Percentiles rank a stretch among this genome's conserved stretches.
phyloP scores from a whole-genome alignment of 2,797 vertebrate genomes.

The Crypturellus tataupa region DNA sequence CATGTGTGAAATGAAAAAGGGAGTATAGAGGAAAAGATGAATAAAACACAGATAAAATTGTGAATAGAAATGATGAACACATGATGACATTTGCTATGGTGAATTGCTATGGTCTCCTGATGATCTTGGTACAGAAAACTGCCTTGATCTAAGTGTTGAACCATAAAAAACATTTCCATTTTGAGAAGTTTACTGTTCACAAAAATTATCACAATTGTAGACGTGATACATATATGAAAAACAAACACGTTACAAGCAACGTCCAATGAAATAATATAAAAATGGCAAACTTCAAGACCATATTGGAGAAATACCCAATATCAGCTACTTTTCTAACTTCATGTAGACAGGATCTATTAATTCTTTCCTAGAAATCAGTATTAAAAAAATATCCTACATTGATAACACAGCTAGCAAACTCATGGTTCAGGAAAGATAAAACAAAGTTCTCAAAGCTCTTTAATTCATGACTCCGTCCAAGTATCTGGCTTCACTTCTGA shows the following conservation, averaged over 20 bases:
- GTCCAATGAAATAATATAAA: not conserved
- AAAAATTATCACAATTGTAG: not conserved
- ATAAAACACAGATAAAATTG: not conserved
- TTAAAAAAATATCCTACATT: not conserved
- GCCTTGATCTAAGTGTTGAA: not conserved
- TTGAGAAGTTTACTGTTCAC: not conserved
- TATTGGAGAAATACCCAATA: not conserved
- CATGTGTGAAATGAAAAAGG: not conserved
- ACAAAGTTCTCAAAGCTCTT: not conserved
- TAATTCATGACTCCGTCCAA: not conserved
- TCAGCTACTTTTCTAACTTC: not conserved
- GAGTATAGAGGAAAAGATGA: not conserved
- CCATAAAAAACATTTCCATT: not conserved
- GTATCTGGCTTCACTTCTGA: not conserved
- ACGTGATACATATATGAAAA: not conserved
- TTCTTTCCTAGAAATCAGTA: not conserved
- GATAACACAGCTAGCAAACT: not conserved
- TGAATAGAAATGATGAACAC: not conserved
- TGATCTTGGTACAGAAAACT: not conserved
- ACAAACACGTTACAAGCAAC: not conserved
- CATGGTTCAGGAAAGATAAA: not conserved
- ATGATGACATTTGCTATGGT: not conserved
- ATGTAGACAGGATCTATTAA: not conserved
- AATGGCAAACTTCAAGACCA: not conserved
- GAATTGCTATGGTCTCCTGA: not conserved